These are phyloP conservation scores for Drosophila longiperda DNA, from an alignment of 2,888 invertebrate genomes.

Conservation along the genomic window DNA sequence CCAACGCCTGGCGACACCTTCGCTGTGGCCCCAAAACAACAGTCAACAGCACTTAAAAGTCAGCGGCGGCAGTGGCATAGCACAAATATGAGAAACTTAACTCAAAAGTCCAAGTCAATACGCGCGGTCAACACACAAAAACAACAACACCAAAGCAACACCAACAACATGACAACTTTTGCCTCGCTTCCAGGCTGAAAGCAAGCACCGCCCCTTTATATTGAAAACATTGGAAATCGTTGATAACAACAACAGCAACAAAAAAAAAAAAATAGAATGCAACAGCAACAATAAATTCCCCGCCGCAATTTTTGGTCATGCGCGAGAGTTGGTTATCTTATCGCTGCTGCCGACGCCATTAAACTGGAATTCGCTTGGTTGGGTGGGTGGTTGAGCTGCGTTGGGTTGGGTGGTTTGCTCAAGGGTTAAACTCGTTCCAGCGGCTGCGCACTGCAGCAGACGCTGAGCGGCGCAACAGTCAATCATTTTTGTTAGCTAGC, in stretches of 20 bases:
- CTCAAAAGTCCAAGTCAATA: slow-evolving; percentile 80
- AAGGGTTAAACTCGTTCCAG: slow-evolving; percentile 66
- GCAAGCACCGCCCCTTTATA: slow-evolving; percentile 75
- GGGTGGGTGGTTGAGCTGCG: slow-evolving; percentile 29
- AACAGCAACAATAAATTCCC: slow-evolving; percentile 37
- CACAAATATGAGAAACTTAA: slow-evolving; percentile 79
- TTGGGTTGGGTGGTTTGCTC: slow-evolving; percentile 33
- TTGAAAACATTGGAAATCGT: slow-evolving; percentile 79
- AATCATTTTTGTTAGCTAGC: slow-evolving; percentile 29
- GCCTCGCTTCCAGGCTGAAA: slow-evolving; percentile 45
- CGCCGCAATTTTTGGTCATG: slow-evolving; percentile 57
- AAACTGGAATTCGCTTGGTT: slow-evolving; percentile 46
- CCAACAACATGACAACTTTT: slow-evolving; percentile 26
- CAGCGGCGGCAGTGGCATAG: slow-evolving; percentile 69
- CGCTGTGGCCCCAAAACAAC: slow-evolving; percentile 81
- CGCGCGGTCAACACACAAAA: slow-evolving; percentile 71
- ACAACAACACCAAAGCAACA: slow-evolving; percentile 36
- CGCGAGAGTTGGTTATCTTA: slow-evolving; percentile 68
- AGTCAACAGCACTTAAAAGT: slow-evolving; percentile 83
- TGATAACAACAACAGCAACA: slow-evolving; percentile 54
- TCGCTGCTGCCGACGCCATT: slow-evolving; percentile 70
- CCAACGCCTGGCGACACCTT: slow-evolving; percentile 81
- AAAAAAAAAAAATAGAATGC: slow-evolving; percentile 10
- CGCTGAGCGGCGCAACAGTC: slow-evolving; percentile 25
- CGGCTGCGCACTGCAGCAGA: slow-evolving; percentile 56